Conservation (phyloP, 2,888 invertebrate species). For the Zele albiditarsus region DNA sequence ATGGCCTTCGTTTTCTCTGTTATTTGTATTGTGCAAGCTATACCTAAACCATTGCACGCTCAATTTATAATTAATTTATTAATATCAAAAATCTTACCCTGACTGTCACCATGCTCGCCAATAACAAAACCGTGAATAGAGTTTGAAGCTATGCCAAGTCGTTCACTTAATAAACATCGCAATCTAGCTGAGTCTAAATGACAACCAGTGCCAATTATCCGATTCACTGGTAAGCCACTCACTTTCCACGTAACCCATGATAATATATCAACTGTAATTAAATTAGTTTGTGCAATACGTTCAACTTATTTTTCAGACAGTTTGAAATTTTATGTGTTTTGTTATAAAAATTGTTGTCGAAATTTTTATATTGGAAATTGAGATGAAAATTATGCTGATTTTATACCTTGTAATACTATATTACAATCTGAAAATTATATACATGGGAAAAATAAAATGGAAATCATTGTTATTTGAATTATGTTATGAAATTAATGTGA, state of each 20-base stretch:
- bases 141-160: constrained; percentile 75
- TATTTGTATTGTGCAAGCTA: not conserved
- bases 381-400: too few relatives aligned
- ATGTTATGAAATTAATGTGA: too few relatives aligned
- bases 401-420: too few relatives aligned
- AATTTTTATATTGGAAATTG: too few relatives aligned
- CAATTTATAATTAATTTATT: not conserved
- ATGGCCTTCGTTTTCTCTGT: constrained; percentile 42
- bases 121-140: constrained; percentile 78
- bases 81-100: constrained; percentile 71
- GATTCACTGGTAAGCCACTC: constrained; percentile 77
- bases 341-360: too few relatives aligned
- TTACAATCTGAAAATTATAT: too few relatives aligned
- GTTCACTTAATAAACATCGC: constrained; percentile 76
- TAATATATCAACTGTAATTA: constrained; percentile 76
- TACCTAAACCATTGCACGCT: constrained; percentile 1
- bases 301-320: not conserved
- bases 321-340: not conserved
- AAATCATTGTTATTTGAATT: too few relatives aligned
- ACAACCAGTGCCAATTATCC: constrained; percentile 79
- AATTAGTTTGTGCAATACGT: not conserved
- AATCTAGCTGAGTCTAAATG: constrained; percentile 79
- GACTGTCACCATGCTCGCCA: constrained; percentile 81
- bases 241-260: constrained; percentile 80
- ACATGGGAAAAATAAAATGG: too few relatives aligned